Evolutionary conservation across 1,140 invertebrate species (phyloP), one percentile per base, ranked within the genome.

Genomic region (Tetramorium alpestre): DNA sequence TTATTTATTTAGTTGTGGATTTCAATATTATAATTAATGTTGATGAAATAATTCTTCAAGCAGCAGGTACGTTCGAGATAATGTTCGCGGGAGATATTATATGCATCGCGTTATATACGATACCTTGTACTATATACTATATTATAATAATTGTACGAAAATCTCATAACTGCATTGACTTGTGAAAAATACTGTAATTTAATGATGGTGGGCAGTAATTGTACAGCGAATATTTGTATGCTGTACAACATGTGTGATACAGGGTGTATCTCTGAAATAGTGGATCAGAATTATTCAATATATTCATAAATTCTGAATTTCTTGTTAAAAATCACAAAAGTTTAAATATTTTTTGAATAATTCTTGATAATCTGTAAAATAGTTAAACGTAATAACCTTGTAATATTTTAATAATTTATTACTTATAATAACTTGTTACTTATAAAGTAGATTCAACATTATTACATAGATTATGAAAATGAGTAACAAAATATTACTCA

Each of bases 91-190:
- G 85, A 88, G 60, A 73, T 88, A 90, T 90, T 77, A 90, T 70
- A 87, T 88, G 69, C 84, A 88, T 80, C 22, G 73, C 88, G 90
- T 90, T 86, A 81, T 91, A 91, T 86, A 81, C 78, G 78, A 81
- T 84, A 87, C 49, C 87, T 85, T 89, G 76, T 89, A 86, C 22
- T 73, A 67, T 86, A 44, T 16, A 49, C 47, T 49, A 89, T 54
- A 78, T 16, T 86, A 75, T 88, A 90, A 25, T 85, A 89, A 82
- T 76, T 87, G 73, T 91, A 87, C 70, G 41, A 88, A 85, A 76
- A 87, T 44, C 33, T 33, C 60, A 80, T 87, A 85, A 85, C 44
- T 44, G 60, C 87, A 86, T 80, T 86, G 75, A 88, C 58, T 62
- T 89, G 65, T 67, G 82, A 56, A 82, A 80, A 84, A 18, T 82